phyloP scores from a whole-genome alignment of 2,888 invertebrate genomes.

The Pimpla rufipes region DNA sequence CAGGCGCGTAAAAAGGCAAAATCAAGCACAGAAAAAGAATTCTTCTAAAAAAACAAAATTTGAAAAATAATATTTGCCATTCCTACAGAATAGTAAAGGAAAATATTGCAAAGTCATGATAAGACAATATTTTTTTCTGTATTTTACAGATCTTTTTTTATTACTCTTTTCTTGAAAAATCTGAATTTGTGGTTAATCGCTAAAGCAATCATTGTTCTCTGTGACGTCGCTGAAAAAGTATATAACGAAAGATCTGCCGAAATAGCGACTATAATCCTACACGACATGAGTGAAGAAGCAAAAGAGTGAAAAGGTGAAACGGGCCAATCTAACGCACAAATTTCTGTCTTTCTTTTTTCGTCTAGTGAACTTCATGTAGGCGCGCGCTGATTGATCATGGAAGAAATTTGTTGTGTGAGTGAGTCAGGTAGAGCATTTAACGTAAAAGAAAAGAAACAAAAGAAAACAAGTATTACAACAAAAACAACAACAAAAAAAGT shows the following conservation, averaged over 20 bases:
- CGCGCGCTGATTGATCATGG: conserved; percentile 83
- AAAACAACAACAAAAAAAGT: conserved; percentile 36
- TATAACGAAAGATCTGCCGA: conserved; percentile 47
- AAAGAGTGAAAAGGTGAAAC: conserved; percentile 28
- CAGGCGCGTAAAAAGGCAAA: too few relatives aligned
- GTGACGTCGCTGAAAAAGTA: conserved; percentile 42
- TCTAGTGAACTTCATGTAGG: conserved; percentile 85
- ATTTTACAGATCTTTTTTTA: too few relatives aligned
- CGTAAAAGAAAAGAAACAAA: conserved; percentile 51
- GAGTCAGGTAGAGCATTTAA: conserved; percentile 82
- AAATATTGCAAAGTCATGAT: too few relatives aligned
- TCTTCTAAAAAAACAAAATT: not conserved
- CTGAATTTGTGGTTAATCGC: conserved; percentile 56
- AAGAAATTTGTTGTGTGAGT: conserved; percentile 85
- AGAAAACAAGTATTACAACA: conserved; percentile 43
- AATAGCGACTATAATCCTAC: not conserved
- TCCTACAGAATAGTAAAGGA: too few relatives aligned
- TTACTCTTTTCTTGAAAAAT: conserved; percentile 23
- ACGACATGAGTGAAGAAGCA: conserved; percentile 11
- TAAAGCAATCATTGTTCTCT: conserved; percentile 36
- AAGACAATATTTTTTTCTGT: too few relatives aligned
- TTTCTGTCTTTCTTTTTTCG: conserved; percentile 84
- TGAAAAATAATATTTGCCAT: too few relatives aligned
- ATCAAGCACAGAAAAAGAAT: too few relatives aligned
- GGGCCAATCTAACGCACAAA: conserved; percentile 78